These are phyloP conservation scores for Noctuana brunneofusca DNA, from an alignment of 2,888 invertebrate genomes.

Conservation along the genomic window DNA sequence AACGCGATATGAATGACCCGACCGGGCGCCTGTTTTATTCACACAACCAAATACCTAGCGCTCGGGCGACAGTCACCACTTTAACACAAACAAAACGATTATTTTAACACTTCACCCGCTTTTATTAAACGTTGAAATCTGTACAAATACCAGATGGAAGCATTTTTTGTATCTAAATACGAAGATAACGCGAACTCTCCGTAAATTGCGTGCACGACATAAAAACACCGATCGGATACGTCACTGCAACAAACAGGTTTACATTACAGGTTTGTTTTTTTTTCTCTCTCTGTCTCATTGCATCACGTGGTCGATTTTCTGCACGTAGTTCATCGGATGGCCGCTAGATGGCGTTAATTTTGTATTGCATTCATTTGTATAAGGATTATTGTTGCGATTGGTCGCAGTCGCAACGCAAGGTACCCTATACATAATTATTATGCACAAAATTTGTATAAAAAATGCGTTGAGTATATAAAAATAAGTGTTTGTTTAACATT, in stretches of 20 bases:
- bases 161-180: constrained; percentile 31
- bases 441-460: too few species aligned
- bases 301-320: constrained; percentile 64
- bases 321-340: constrained; percentile 45
- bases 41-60: too few species aligned
- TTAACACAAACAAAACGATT: constrained; percentile 29
- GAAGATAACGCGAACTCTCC: constrained; percentile 44
- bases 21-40: constrained; percentile 35
- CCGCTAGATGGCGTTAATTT: constrained; percentile 56
- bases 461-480: too few species aligned
- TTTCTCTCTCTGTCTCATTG: constrained; percentile 46
- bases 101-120: constrained; percentile 21
- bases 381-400: too few species aligned
- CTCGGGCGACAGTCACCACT: constrained; percentile 36
- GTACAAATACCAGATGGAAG: constrained; percentile 22
- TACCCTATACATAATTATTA: too few species aligned
- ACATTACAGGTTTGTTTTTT: too few species aligned
- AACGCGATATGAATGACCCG: constrained; percentile 38
- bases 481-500: too few species aligned
- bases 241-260: constrained; percentile 75
- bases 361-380: neutral
- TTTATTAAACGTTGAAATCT: constrained; percentile 6
- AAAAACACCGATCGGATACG: constrained; percentile 69
- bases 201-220: constrained; percentile 56
- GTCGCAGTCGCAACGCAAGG: too few species aligned